Conservation (phyloP, 1,140 invertebrate species). For the Hesperophylax magnus region DNA sequence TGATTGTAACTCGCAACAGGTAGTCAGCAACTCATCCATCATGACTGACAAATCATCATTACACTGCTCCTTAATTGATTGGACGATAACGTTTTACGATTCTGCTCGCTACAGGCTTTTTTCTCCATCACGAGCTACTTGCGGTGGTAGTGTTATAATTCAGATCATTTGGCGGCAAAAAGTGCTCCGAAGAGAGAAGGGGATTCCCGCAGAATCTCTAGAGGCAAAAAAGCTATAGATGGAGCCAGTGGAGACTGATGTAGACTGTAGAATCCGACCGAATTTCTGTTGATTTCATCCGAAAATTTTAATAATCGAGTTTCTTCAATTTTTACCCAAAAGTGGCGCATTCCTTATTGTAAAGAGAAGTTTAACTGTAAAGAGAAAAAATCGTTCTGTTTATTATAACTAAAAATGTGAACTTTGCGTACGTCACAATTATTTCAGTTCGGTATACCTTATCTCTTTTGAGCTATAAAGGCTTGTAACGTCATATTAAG, state of each 20-base stretch:
- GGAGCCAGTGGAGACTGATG: no score
- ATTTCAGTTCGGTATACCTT: no score
- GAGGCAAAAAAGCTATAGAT: neutral
- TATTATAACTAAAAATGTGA: no score
- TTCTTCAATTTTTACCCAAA: no score
- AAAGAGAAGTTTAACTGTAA: no score
- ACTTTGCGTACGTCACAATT: no score
- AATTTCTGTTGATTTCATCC: neutral
- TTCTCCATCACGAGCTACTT: constrained; percentile 21
- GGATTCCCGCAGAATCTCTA: constrained; percentile 13
- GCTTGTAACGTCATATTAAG: no score
- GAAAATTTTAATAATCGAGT: neutral
- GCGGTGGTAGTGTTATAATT: constrained; percentile 10
- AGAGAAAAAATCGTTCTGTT: no score
- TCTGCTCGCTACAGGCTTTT: neutral
- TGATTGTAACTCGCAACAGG: constrained; percentile 34
- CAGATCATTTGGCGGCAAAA: constrained; percentile 21
- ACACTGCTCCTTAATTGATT: constrained; percentile 41
- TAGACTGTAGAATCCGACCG: no score
- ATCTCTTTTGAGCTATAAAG: no score
- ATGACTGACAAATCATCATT: constrained; percentile 47
- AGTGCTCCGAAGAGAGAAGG: neutral
- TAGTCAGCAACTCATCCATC: constrained; percentile 19
- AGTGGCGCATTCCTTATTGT: no score
- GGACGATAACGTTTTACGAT: constrained; percentile 41